phyloP scores from a whole-genome alignment of 2,113 vertebrate genomes.

The Chrysochloris asiatica region DNA sequence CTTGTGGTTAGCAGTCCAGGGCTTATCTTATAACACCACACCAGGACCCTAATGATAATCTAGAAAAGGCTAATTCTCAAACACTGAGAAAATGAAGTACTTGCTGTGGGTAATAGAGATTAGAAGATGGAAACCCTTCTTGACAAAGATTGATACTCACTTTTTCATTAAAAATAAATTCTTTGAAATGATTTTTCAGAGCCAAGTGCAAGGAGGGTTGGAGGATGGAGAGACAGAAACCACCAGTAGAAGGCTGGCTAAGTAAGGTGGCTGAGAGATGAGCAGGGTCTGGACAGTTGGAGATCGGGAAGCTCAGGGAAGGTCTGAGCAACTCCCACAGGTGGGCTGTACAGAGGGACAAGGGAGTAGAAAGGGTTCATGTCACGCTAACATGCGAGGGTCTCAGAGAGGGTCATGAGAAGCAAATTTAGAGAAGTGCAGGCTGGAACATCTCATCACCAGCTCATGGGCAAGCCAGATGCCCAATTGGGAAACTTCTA shows the following conservation, averaged over 20 bases:
- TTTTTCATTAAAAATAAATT: background rate
- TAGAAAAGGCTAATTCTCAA: background rate
- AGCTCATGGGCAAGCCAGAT: background rate
- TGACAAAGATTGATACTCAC: background rate
- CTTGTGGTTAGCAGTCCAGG: too few relatives aligned
- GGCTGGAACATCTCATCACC: background rate
- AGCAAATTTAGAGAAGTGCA: background rate
- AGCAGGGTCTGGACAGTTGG: background rate
- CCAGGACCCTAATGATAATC: background rate
- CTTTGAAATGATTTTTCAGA: background rate
- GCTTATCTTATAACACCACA: too few relatives aligned
- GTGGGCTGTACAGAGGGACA: background rate
- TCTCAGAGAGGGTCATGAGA: background rate
- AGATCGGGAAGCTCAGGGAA: background rate
- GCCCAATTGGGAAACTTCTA: background rate
- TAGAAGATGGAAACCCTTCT: background rate
- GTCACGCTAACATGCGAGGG: fast-evolving
- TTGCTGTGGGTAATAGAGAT: background rate
- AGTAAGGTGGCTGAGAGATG: background rate
- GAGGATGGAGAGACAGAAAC: background rate
- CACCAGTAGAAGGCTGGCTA: background rate
- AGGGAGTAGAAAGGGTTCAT: fast-evolving
- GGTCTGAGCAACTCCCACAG: background rate
- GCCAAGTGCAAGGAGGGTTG: background rate
- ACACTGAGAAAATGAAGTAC: background rate